phyloP scores from a whole-genome alignment of 2,113 vertebrate species.

The Antigone vipio region DNA sequence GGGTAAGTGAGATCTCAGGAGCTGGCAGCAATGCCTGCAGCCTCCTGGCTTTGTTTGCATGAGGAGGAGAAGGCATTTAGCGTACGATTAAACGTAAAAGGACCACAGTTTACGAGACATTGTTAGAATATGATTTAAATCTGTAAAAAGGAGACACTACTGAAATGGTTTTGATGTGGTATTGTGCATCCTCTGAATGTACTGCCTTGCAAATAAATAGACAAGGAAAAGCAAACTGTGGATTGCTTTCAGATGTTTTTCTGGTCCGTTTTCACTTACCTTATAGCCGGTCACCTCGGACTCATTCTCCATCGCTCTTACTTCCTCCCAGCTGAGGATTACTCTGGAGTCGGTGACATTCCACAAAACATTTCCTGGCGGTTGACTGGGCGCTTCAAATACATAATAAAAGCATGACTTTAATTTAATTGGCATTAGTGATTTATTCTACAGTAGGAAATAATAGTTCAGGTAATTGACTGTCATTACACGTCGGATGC shows the following conservation, averaged over 20 bases:
- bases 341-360: slow-evolving; percentile 88
- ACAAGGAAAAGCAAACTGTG: neutral
- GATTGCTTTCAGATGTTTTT: neutral
- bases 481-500: neutral
- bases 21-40: neutral
- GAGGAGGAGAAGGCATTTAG: too few relatives aligned
- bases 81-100: neutral
- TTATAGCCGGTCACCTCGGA: slow-evolving; percentile 92
- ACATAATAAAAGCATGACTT: slow-evolving; percentile 6
- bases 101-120: neutral
- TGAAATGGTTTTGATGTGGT: neutral
- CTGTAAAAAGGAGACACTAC: neutral
- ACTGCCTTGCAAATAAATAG: neutral
- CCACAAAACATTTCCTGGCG: slow-evolving; percentile 91
- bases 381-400: slow-evolving; percentile 86
- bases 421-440: neutral
- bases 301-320: slow-evolving; percentile 89
- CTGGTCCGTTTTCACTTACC: slow-evolving; percentile 70
- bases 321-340: slow-evolving; percentile 90
- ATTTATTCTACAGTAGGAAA: neutral
- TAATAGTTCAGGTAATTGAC: slow-evolving; percentile 8
- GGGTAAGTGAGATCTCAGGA: neutral
- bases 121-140: neutral
- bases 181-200: neutral
- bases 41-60: neutral